phyloP scores from a whole-genome alignment of 2,888 invertebrate species.

The Odiellus spinosus region DNA sequence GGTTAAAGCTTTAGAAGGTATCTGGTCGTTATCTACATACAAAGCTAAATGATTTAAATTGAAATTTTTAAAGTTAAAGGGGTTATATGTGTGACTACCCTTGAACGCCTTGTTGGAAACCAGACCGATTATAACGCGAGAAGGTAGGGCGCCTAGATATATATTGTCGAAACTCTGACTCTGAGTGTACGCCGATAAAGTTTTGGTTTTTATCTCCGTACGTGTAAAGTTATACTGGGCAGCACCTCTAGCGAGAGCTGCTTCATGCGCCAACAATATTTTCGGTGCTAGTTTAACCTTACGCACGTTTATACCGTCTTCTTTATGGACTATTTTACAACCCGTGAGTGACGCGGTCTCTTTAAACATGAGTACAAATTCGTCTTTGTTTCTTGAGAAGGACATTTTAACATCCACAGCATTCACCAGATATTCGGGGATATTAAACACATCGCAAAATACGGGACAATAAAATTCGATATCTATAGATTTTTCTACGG shows the following conservation, averaged over 20 bases:
- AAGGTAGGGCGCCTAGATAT: conserved; percentile 24
- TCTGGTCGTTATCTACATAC: conserved; percentile 18
- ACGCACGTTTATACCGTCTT: conserved; percentile 19
- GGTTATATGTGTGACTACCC: conserved; percentile 17
- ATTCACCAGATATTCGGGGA: too few relatives aligned
- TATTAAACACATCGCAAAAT: too few relatives aligned
- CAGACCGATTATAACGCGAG: conserved; percentile 23
- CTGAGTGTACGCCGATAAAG: conserved; percentile 20
- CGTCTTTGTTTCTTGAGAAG: too few relatives aligned
- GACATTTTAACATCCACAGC: too few relatives aligned
- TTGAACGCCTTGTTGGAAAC: conserved; percentile 18
- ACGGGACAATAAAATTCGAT: too few relatives aligned
- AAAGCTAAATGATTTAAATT: conserved; percentile 15
- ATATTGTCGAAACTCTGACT: conserved; percentile 24
- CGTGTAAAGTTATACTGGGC: conserved; percentile 19
- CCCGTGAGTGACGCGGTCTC: too few relatives aligned
- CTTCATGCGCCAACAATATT: conserved; percentile 21
- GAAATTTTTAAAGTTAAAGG: conserved; percentile 20
- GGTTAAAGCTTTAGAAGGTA: conserved; percentile 15
- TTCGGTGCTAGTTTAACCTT: conserved; percentile 17
- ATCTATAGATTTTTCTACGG: too few relatives aligned
- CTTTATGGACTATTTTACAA: conserved; percentile 16
- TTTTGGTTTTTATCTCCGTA: conserved; percentile 18
- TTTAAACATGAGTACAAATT: too few relatives aligned
- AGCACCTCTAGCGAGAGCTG: conserved; percentile 14